Evolutionary conservation across 2,113 vertebrate species (phyloP).

Genomic region (Fregata magnificens): DNA sequence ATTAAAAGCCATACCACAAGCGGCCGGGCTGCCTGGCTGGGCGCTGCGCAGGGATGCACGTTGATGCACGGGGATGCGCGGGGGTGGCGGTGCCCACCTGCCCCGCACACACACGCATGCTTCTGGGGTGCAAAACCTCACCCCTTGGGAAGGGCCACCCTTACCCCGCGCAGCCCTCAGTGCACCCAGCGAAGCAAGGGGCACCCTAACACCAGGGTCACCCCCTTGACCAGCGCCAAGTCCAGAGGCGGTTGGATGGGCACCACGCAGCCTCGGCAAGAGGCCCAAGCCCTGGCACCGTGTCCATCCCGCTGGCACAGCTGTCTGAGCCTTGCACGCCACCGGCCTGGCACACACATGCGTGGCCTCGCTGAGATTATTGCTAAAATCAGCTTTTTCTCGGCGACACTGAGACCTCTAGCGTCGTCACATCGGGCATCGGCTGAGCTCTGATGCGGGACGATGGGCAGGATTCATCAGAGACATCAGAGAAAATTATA

Average conservation of each 20-base stretch:
- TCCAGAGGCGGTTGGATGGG: not conserved
- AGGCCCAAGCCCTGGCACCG: not conserved
- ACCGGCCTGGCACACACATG: not conserved
- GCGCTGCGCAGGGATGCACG: not conserved
- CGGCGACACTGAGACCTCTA: not conserved
- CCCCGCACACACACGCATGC: not conserved
- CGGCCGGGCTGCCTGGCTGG: not conserved
- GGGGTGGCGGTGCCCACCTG: not conserved
- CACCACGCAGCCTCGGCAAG: fast-evolving
- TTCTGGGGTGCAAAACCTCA: not conserved
- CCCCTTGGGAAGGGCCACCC: not conserved
- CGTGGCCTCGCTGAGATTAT: not conserved
- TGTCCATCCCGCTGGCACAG: not conserved
- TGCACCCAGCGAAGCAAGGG: not conserved
- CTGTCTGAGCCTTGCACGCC: not conserved
- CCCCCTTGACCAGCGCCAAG: not conserved
- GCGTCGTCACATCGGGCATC: not conserved
- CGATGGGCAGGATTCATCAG: not conserved
- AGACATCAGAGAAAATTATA: not conserved
- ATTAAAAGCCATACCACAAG: not conserved
- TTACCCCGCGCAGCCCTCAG: not conserved
- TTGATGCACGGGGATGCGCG: not conserved
- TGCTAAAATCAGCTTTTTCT: not conserved
- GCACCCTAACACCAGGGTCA: not conserved
- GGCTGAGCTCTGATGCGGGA: not conserved